Percentiles rank a stretch among this genome's conserved stretches.
phyloP scores from a whole-genome alignment of 2,113 vertebrate species.

The Melanerpes formicivorus region DNA sequence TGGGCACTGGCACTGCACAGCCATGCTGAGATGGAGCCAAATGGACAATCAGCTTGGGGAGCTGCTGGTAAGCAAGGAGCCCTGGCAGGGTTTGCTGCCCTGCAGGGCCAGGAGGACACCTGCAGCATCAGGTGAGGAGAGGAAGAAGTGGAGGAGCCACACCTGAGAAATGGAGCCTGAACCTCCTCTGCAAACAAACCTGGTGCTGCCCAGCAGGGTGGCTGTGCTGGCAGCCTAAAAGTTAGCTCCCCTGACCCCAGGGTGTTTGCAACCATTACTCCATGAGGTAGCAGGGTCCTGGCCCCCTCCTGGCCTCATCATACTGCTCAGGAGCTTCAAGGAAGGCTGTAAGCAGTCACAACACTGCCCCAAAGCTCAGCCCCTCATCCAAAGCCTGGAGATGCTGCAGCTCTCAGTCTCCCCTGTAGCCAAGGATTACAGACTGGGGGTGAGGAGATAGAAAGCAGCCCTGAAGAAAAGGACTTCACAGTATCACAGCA shows the following conservation, averaged over 20 bases:
- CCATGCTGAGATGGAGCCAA: not conserved
- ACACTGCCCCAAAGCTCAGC: not conserved
- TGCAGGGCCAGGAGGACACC: not conserved
- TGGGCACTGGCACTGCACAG: not conserved
- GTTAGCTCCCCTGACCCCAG: fast-evolving
- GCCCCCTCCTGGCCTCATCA: not conserved
- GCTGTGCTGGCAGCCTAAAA: fast-evolving
- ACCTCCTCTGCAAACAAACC: not conserved
- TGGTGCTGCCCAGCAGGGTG: not conserved
- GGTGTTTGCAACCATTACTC: not conserved
- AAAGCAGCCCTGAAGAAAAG: too few species aligned
- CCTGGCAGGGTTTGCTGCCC: not conserved
- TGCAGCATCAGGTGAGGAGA: not conserved
- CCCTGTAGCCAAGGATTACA: not conserved
- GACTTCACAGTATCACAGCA: too few species aligned
- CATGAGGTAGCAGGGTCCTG: not conserved
- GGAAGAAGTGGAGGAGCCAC: not conserved
- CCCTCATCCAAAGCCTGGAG: not conserved
- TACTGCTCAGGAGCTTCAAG: not conserved
- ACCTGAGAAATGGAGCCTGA: not conserved
- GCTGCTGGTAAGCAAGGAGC: not conserved
- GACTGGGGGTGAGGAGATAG: too few species aligned
- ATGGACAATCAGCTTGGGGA: fast-evolving
- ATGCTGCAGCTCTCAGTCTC: not conserved
- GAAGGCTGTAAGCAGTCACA: not conserved